Evolutionary conservation across 2,797 vertebrate genomes (phyloP).

Genomic region (Thamnophis elegans): DNA sequence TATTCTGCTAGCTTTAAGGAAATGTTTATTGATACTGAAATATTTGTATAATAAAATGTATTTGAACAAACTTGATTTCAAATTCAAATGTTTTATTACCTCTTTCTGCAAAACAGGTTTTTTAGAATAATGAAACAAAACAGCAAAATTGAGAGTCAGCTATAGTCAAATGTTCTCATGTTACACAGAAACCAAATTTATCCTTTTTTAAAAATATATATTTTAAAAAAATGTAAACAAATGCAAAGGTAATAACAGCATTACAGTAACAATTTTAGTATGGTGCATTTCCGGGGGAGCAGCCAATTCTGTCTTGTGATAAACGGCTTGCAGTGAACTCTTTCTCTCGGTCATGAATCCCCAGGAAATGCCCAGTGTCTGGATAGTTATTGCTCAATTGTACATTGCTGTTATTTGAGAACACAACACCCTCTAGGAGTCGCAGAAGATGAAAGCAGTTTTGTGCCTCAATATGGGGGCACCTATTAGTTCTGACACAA

Average conservation of each 20-base stretch:
- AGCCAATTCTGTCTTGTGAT: constrained; percentile 42
- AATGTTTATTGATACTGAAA: constrained; percentile 22
- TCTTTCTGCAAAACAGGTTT: constrained; percentile 42
- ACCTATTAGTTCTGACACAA: constrained; percentile 58
- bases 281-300: constrained; percentile 53
- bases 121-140: constrained; percentile 48
- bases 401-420: constrained; percentile 63
- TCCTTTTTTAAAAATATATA: constrained; percentile 11
- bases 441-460: constrained; percentile 56
- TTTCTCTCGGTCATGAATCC: constrained; percentile 58
- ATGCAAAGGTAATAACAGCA: constrained; percentile 42
- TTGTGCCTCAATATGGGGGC: constrained; percentile 48
- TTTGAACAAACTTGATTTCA: constrained; percentile 56
- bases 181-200: constrained; percentile 39
- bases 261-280: constrained; percentile 47
- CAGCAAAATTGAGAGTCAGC: constrained; percentile 49
- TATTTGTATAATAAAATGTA: constrained; percentile 61
- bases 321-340: constrained; percentile 62
- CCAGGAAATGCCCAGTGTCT: constrained; percentile 50
- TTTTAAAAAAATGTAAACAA: constrained; percentile 49
- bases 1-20: constrained; percentile 22
- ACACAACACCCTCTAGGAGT: constrained; percentile 55
- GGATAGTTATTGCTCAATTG: constrained; percentile 50
- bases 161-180: constrained; percentile 17
- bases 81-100: constrained; percentile 46